Evolutionary conservation across 1,140 invertebrate genomes (phyloP).

Genomic region (Brevipalpus yothersi): DNA sequence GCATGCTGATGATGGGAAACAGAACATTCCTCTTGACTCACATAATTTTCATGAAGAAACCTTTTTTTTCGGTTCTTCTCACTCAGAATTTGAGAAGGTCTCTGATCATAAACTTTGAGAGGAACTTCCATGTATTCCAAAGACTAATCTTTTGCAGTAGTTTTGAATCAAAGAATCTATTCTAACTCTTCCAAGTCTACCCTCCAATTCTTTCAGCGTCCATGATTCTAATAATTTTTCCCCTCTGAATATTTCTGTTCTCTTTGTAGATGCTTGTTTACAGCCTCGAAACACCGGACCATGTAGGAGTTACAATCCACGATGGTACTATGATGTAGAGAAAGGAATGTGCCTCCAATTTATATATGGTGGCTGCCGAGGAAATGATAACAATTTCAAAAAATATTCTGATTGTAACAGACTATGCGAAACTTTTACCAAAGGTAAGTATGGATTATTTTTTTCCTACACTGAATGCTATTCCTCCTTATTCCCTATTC

Average conservation of each 20-base stretch:
- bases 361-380: constrained; percentile 60
- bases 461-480: background rate
- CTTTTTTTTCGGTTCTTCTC: no score
- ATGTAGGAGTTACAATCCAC: constrained; percentile 50
- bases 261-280: constrained; percentile 40
- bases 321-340: constrained; percentile 51
- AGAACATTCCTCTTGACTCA: no score
- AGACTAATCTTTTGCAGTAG: no score
- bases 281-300: constrained; percentile 42
- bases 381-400: constrained; percentile 68
- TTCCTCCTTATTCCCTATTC: no score
- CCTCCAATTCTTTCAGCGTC: no score
- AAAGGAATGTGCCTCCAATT: constrained; percentile 52
- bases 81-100: no score
- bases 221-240: background rate
- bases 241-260: background rate
- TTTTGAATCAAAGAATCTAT: no score
- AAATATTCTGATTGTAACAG: constrained; percentile 44
- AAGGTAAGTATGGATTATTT: constrained; percentile 10
- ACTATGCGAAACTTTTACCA: constrained; percentile 28
- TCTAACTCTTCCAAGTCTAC: no score
- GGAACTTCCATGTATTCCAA: no score
- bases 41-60: no score
- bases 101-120: no score
- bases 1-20: no score